A percentile compares a stretch with the other conserved stretches of the same genome.
phyloP scores from a whole-genome alignment of 2,797 vertebrate species.

The Cuniculus paca region DNA sequence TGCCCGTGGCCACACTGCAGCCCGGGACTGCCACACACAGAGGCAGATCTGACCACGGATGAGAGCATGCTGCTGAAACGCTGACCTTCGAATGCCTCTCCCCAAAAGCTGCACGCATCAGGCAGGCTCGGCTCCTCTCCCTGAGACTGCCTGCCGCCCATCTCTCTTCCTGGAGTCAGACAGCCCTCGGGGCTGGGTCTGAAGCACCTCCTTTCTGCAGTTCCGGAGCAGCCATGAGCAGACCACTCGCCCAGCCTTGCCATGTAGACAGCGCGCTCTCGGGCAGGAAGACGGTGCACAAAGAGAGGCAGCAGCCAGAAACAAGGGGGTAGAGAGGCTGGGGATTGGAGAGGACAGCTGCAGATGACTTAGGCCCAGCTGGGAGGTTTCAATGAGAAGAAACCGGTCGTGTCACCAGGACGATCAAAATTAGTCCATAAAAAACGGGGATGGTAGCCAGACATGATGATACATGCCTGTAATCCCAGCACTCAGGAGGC shows the following conservation, averaged over 20 bases:
- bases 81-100: neutral
- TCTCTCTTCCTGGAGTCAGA: neutral
- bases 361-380: neutral
- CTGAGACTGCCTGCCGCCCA: neutral
- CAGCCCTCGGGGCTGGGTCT: neutral
- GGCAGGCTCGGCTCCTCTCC: neutral
- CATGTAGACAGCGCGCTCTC: neutral
- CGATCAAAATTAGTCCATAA: neutral
- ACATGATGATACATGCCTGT: neutral
- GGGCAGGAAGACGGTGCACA: neutral
- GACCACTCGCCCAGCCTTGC: neutral
- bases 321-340: neutral
- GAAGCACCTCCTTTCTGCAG: neutral
- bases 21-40: neutral
- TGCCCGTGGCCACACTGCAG: neutral
- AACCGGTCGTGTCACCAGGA: neutral
- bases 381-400: constrained; percentile 12
- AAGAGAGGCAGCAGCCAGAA: constrained; percentile 7
- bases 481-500: neutral
- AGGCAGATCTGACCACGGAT: neutral
- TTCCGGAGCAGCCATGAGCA: neutral
- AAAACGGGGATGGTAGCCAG: neutral
- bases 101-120: neutral
- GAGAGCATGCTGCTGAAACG: neutral
- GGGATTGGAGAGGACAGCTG: neutral